These are phyloP conservation scores for Polyodon spathula DNA, from an alignment of 2,113 vertebrate genomes.

Conservation along the genomic window DNA sequence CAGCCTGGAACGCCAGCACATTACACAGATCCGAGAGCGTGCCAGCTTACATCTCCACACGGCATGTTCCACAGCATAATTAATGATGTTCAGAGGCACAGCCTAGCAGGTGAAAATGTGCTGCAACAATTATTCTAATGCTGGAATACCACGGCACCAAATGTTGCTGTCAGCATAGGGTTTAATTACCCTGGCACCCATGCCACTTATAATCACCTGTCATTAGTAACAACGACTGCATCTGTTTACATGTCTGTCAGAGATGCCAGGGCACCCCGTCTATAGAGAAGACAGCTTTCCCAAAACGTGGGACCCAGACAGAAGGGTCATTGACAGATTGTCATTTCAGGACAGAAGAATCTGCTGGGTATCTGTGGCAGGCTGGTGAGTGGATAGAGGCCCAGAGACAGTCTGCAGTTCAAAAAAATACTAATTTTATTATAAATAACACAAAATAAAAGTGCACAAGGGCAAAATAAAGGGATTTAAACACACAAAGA, in stretches of 20 bases:
- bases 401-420: too few relatives aligned
- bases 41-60: slow-evolving; percentile 38
- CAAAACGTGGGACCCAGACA: slow-evolving; percentile 44
- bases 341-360: slow-evolving; percentile 1
- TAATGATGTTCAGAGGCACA: slow-evolving; percentile 55
- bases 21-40: slow-evolving; percentile 18
- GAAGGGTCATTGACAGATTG: slow-evolving; percentile 35
- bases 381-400: slow-evolving; percentile 10
- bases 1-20: slow-evolving; percentile 10
- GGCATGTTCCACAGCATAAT: slow-evolving; percentile 48
- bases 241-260: slow-evolving; percentile 92
- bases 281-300: slow-evolving; percentile 42
- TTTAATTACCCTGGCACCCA: slow-evolving; percentile 93
- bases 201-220: slow-evolving; percentile 95
- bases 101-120: slow-evolving; percentile 60
- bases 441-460: too few relatives aligned
- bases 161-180: slow-evolving; percentile 84
- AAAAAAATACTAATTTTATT: too few relatives aligned
- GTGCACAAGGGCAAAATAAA: too few relatives aligned
- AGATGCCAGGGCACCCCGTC: slow-evolving; percentile 49
- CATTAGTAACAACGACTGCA: slow-evolving; percentile 83
- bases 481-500: too few relatives aligned
- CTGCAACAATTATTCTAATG: slow-evolving; percentile 71
- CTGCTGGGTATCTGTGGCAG: neutral
- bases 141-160: slow-evolving; percentile 78